Conservation (phyloP, 2,113 vertebrate species). For the Rhipidura dahli region DNA sequence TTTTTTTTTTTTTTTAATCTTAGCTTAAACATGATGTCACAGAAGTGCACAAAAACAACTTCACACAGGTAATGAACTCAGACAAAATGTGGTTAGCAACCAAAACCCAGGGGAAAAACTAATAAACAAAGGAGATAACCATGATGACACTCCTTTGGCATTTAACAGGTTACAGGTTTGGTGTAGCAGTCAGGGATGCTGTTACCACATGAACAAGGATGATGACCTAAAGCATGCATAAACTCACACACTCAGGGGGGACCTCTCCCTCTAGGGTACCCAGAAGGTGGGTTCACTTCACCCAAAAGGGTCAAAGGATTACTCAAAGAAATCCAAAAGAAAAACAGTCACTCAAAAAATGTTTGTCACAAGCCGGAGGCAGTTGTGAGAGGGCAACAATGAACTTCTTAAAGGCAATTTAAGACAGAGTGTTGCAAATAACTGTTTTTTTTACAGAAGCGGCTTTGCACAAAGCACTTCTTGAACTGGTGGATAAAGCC, state of each 20-base stretch:
- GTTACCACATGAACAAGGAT: neutral
- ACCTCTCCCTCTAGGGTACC: neutral
- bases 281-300: neutral
- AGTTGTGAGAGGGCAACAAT: neutral
- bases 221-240: neutral
- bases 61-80: neutral
- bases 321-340: neutral
- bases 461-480: neutral
- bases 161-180: neutral
- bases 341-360: neutral
- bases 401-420: neutral
- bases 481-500: neutral
- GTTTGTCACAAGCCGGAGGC: neutral
- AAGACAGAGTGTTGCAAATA: neutral
- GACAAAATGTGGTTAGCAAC: neutral
- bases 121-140: neutral
- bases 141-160: neutral
- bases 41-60: neutral
- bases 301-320: neutral
- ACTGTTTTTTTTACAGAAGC: neutral
- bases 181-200: neutral
- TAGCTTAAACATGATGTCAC: fast-evolving
- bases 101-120: neutral
- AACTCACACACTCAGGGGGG: neutral
- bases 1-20: neutral